Conservation (phyloP, 2,888 invertebrate species). For the Spodoptera littoralis region DNA sequence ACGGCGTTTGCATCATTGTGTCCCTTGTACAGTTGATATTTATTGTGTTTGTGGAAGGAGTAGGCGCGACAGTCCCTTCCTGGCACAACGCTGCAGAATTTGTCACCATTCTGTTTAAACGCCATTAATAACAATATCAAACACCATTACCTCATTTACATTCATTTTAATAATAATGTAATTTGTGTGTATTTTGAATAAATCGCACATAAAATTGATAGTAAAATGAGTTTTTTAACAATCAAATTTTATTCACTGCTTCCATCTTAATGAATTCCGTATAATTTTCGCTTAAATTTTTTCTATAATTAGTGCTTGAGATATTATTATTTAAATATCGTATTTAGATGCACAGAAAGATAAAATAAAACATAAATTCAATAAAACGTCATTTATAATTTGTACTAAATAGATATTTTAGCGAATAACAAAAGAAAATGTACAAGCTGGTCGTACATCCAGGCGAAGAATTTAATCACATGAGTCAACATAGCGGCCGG, state of each 20-base stretch:
- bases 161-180: constrained; percentile 56
- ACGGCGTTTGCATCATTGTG: constrained; percentile 77
- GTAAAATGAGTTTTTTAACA: constrained; percentile 46
- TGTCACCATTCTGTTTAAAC: constrained; percentile 64
- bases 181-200: constrained; percentile 46
- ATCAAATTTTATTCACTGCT: constrained; percentile 42
- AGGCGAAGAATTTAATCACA: constrained; percentile 85
- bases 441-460: constrained; percentile 71
- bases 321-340: constrained; percentile 24
- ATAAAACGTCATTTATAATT: constrained; percentile 19
- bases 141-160: constrained; percentile 50
- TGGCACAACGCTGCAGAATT: constrained; percentile 69
- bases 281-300: constrained; percentile 50
- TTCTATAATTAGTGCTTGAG: constrained; percentile 28
- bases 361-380: constrained; percentile 55
- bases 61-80: constrained; percentile 69
- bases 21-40: constrained; percentile 77
- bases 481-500: constrained; percentile 77
- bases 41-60: constrained; percentile 73
- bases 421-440: constrained; percentile 70
- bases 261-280: constrained; percentile 46
- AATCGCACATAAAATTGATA: constrained; percentile 51
- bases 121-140: constrained; percentile 57
- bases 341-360: constrained; percentile 31
- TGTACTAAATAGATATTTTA: constrained; percentile 45